Evolutionary conservation across 2,113 vertebrate genomes (phyloP), one percentile per base, ranked within the genome.

Genomic region (Mola mola): DNA sequence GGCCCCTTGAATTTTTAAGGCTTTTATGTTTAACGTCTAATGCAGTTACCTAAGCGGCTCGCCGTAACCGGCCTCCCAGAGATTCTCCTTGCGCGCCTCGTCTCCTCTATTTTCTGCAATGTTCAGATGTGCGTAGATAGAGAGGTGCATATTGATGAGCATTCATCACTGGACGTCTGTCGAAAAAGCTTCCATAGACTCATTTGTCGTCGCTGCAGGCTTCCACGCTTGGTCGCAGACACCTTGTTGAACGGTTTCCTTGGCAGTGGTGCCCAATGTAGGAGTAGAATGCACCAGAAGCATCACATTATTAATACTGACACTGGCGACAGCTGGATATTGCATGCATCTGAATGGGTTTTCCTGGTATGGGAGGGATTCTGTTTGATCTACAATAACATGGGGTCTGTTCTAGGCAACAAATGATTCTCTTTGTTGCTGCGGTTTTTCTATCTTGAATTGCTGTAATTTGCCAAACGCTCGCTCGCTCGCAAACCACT

Each of bases 1-100:
- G 52, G 44, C 62, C 62, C 51, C 51, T 58, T 78, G 82, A 80
- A 78, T 74, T 78, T 81, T 62, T 60, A 38, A 69, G 29, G 65
- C 80, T 85, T 81, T 87, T 83, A 87, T 80, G 87, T 88, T 62
- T 25, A 68, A 56, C 58, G 83, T 78, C 57, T 61, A 59, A 76
- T 55, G 65, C 76, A 53, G 79, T 81, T 78, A 82, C 83, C 56
- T 72, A 75, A 81, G 66, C 78, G 70, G 79, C 75, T 78, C 65
- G 79, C 75, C 72, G 63, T 51, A 65, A 61, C 62, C 29, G 66
- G 75, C 81, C 78, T 77, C 59, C 48, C 49, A 55, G 58, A 78
- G 79, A 67, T 52, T 58, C 72, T 53, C 64, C 46, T 53, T 37
- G 34, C 21, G 65, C 8, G 10, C 59, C 41, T 40, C 33, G 49